Conservation (phyloP, 2,888 invertebrate species). For the Heliconius ethilla region DNA sequence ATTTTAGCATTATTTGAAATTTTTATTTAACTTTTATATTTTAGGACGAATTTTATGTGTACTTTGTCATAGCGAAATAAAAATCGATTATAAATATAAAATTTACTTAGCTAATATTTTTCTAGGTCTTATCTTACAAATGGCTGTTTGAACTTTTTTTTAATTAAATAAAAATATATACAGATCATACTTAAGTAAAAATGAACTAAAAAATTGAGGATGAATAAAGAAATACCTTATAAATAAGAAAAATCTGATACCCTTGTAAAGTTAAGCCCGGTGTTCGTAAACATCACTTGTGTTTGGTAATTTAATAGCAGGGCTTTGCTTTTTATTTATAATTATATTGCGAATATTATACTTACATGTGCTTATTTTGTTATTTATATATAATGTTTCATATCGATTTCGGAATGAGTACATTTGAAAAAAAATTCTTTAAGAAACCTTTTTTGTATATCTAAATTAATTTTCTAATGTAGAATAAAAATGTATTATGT, state of each 20-base stretch:
- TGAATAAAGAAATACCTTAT: constrained; percentile 8
- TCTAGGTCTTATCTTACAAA: background rate
- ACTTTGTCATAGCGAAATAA: background rate
- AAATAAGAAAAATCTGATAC: constrained; percentile 22
- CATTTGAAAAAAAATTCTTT: background rate
- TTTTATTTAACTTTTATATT: background rate
- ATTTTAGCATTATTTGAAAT: background rate
- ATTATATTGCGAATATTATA: constrained; percentile 6
- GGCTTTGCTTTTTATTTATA: constrained; percentile 5
- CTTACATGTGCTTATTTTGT: constrained; percentile 3
- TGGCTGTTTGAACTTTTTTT: background rate
- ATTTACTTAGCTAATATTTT: background rate
- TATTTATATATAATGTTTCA: background rate
- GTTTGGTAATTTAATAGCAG: constrained; percentile 16
- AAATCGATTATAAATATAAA: background rate
- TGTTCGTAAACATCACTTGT: constrained; percentile 24
- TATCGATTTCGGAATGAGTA: constrained; percentile 3
- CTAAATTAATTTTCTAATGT: too few relatives aligned
- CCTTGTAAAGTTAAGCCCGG: constrained; percentile 20
- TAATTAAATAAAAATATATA: background rate
- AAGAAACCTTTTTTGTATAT: background rate
- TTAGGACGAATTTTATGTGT: background rate
- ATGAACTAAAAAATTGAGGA: constrained; percentile 2
- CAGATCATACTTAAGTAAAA: background rate
- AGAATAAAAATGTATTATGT: too few relatives aligned